Conservation (phyloP, 2,888 invertebrate genomes). For the Silvanus unidentatus region DNA sequence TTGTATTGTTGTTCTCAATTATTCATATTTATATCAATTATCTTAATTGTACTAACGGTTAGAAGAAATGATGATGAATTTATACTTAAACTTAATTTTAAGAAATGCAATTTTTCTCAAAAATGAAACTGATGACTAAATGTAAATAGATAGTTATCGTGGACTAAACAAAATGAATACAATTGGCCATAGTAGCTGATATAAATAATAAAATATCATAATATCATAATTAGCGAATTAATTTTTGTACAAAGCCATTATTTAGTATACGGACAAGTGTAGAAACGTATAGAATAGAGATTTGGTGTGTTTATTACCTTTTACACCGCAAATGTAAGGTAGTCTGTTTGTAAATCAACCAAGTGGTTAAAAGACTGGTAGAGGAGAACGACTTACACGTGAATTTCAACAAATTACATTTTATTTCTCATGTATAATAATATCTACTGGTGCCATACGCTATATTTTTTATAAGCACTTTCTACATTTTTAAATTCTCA, state of each 20-base stretch:
- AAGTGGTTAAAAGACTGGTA: slow-evolving; percentile 25
- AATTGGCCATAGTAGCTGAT: too few species aligned
- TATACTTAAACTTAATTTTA: too few species aligned
- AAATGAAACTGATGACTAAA: not conserved
- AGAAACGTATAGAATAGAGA: slow-evolving; percentile 24
- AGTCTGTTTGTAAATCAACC: slow-evolving; percentile 19
- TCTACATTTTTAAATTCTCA: slow-evolving; percentile 1
- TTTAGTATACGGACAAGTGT: slow-evolving; percentile 32
- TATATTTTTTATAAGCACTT: slow-evolving; percentile 6
- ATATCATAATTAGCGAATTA: slow-evolving; percentile 12
- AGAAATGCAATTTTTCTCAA: too few species aligned
- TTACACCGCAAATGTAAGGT: slow-evolving; percentile 16
- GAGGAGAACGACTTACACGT: slow-evolving; percentile 9
- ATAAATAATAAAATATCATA: too few species aligned
- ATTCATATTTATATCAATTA: slow-evolving; percentile 15
- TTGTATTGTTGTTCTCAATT: not conserved
- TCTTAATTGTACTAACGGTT: slow-evolving; percentile 12
- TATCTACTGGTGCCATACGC: slow-evolving; percentile 11
- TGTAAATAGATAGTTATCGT: slow-evolving; percentile 27
- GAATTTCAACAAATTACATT: slow-evolving; percentile 1
- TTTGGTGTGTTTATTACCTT: slow-evolving; percentile 33
- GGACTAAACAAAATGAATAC: too few species aligned
- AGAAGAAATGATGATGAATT: too few species aligned
- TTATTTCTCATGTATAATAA: slow-evolving; percentile 16
- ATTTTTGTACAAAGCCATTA: slow-evolving; percentile 35